Evolutionary conservation across 2,888 invertebrate species (phyloP).

Genomic region (Leptinotarsa haldemani): DNA sequence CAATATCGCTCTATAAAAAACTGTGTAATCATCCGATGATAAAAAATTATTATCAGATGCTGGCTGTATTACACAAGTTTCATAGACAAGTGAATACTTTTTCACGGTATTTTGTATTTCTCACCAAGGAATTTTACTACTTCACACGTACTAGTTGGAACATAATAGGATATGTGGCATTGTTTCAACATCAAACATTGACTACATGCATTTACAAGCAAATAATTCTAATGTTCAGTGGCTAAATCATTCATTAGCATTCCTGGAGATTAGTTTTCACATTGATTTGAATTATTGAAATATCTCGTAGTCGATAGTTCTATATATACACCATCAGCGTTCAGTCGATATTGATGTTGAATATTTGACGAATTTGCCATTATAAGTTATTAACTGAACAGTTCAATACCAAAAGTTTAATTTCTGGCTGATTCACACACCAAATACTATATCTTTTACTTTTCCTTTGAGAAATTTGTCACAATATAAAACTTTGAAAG

Average conservation of each 20-base stretch:
- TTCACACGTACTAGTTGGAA: background rate
- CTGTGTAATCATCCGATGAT: conserved; percentile 28
- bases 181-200: background rate
- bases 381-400: too few species aligned
- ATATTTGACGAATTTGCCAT: too few species aligned
- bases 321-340: background rate
- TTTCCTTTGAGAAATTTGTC: too few species aligned
- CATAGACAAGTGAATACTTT: background rate
- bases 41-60: conserved; percentile 21
- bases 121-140: background rate
- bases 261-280: background rate
- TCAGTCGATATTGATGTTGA: too few species aligned
- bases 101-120: background rate
- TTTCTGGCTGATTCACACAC: too few species aligned
- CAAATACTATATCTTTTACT: too few species aligned
- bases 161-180: background rate
- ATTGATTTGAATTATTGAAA: background rate
- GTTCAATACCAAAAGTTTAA: too few species aligned
- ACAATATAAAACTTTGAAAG: too few species aligned
- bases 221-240: background rate
- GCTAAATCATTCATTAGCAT: background rate
- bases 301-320: background rate
- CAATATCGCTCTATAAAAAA: background rate
- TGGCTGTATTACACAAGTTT: conserved; percentile 33
- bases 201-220: background rate